Conservation (phyloP, 92 coral and sea anemone genomes). For the Palythoa grandis region DNA sequence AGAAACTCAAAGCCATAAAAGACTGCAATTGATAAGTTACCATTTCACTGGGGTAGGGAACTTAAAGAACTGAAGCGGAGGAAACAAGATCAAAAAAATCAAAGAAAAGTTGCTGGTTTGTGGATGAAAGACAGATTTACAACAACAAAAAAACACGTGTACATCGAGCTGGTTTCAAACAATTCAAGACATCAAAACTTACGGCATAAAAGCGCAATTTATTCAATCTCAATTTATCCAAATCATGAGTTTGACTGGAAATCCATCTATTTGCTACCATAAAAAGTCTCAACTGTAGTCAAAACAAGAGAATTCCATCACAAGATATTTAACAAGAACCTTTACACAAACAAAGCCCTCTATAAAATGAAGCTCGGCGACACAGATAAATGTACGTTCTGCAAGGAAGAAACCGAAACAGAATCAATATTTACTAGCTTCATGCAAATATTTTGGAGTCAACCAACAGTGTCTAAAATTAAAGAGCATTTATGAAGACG, state of each 20-base stretch:
- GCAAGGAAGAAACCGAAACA: background rate
- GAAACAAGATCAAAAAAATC: too few species aligned
- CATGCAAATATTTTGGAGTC: background rate
- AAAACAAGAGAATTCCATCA: background rate
- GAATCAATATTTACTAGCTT: background rate
- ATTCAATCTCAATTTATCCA: background rate
- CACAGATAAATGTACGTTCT: background rate
- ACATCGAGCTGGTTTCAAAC: background rate
- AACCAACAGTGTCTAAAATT: too few species aligned
- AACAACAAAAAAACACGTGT: background rate
- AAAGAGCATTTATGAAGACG: too few species aligned
- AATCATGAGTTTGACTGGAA: background rate
- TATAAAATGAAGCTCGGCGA: background rate
- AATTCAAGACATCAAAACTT: background rate
- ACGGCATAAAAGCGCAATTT: background rate
- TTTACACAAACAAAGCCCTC: background rate
- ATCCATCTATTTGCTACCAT: background rate
- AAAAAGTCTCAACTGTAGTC: background rate
- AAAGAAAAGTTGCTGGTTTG: too few species aligned
- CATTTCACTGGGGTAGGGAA: too few species aligned
- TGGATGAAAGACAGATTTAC: too few species aligned
- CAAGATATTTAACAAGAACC: background rate
- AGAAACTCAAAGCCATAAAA: too few species aligned
- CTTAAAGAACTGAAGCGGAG: too few species aligned
- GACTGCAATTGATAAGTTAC: too few species aligned